Evolutionary conservation across 2,888 invertebrate species (phyloP).

Genomic region (Rhingia rostrata): DNA sequence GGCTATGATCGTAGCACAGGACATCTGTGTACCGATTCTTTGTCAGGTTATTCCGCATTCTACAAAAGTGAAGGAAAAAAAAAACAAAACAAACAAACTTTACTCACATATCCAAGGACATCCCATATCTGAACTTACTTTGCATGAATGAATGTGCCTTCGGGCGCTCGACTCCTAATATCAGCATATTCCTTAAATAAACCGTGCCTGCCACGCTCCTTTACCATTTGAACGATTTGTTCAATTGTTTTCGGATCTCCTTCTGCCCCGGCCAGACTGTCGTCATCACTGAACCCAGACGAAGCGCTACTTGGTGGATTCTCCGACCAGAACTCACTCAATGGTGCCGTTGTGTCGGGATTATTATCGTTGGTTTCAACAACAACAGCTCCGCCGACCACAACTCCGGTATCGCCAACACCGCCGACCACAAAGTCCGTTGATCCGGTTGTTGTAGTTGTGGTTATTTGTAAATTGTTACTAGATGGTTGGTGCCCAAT

Average conservation of each 20-base stretch:
- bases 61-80: constrained; percentile 78
- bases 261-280: constrained; percentile 90
- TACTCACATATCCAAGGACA: background rate
- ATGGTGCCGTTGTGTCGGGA: constrained; percentile 77
- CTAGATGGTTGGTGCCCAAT: constrained; percentile 80
- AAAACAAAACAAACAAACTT: background rate
- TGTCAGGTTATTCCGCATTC: constrained; percentile 88
- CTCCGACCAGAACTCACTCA: constrained; percentile 82
- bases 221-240: constrained; percentile 85
- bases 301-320: constrained; percentile 89
- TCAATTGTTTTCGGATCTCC: constrained; percentile 89
- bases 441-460: constrained; percentile 59
- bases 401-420: constrained; percentile 77
- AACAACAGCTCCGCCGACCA: constrained; percentile 79
- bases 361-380: constrained; percentile 81
- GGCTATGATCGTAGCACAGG: constrained; percentile 96
- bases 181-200: constrained; percentile 94
- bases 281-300: constrained; percentile 95
- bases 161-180: constrained; percentile 91
- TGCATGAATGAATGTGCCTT: constrained; percentile 94
- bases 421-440: constrained; percentile 75
- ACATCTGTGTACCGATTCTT: constrained; percentile 98
- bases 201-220: constrained; percentile 90
- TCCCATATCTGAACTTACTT: constrained; percentile 85
- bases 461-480: constrained; percentile 67